Conservation (phyloP, 2,888 invertebrate species). For the Philonicus albiceps region DNA sequence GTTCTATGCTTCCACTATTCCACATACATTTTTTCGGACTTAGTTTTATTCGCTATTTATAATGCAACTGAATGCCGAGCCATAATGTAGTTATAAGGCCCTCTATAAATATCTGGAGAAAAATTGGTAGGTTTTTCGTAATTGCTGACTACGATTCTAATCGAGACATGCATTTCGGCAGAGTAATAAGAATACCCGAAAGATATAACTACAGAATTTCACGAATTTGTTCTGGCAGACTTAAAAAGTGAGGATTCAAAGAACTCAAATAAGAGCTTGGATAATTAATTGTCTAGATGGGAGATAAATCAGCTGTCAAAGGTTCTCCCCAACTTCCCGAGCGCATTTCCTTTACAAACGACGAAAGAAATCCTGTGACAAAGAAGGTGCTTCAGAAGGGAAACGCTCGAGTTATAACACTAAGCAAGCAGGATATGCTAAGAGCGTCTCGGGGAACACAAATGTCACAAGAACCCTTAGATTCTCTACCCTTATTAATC, state of each 20-base stretch:
- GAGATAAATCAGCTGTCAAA: slow-evolving; percentile 48
- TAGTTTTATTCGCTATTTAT: slow-evolving; percentile 14
- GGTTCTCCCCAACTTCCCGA: slow-evolving; percentile 44
- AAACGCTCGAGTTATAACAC: not conserved
- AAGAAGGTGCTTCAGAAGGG: not conserved
- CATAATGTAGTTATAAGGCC: slow-evolving; percentile 17
- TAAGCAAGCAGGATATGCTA: not conserved
- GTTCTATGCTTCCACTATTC: not conserved
- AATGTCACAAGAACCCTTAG: slow-evolving; percentile 5
- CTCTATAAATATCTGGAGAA: slow-evolving; percentile 11
- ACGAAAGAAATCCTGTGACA: not conserved
- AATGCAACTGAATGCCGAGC: not conserved
- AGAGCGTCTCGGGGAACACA: not conserved
- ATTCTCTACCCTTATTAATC: not conserved
- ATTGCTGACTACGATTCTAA: not conserved
- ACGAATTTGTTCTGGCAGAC: not conserved
- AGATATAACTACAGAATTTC: not conserved
- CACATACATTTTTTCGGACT: slow-evolving; percentile 13
- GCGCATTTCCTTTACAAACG: not conserved
- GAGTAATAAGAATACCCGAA: slow-evolving; percentile 8
- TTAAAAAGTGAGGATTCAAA: not conserved
- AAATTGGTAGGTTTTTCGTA: not conserved
- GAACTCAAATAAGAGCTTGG: slow-evolving; percentile 25
- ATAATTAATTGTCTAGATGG: slow-evolving; percentile 47
- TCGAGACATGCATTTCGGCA: not conserved